Conservation (phyloP, 1,140 invertebrate genomes). For the Bombus sylvicola region DNA sequence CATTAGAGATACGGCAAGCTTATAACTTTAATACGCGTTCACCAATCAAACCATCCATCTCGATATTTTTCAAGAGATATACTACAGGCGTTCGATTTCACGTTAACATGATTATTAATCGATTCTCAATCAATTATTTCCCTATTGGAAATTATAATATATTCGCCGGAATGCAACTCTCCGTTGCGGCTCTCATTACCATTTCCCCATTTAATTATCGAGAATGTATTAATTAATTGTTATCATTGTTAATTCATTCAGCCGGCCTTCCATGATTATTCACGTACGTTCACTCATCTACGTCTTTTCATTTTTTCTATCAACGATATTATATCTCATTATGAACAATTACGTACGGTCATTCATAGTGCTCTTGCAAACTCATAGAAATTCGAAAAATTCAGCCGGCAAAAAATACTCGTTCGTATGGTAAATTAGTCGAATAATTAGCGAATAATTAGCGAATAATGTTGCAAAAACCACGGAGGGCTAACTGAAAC, state of each 20-base stretch:
- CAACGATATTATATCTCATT: background rate
- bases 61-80: background rate
- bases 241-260: constrained; percentile 14
- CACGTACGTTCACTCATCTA: background rate
- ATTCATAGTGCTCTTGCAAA: background rate
- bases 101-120: constrained; percentile 36
- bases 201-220: constrained; percentile 40
- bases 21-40: background rate
- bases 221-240: constrained; percentile 43
- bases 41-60: background rate
- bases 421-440: too few relatives aligned
- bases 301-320: background rate
- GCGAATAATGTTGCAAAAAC: too few relatives aligned
- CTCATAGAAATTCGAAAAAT: background rate
- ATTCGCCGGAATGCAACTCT: background rate
- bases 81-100: background rate
- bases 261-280: background rate
- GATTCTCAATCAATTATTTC: constrained; percentile 42
- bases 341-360: background rate
- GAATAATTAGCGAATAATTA: too few relatives aligned
- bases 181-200: background rate
- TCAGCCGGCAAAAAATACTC: background rate
- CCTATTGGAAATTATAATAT: constrained; percentile 17
- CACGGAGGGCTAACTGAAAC: too few relatives aligned
- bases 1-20: background rate